Base-by-base conservation (phyloP, 2,888 invertebrate species). In the Apantesis nais region DNA sequence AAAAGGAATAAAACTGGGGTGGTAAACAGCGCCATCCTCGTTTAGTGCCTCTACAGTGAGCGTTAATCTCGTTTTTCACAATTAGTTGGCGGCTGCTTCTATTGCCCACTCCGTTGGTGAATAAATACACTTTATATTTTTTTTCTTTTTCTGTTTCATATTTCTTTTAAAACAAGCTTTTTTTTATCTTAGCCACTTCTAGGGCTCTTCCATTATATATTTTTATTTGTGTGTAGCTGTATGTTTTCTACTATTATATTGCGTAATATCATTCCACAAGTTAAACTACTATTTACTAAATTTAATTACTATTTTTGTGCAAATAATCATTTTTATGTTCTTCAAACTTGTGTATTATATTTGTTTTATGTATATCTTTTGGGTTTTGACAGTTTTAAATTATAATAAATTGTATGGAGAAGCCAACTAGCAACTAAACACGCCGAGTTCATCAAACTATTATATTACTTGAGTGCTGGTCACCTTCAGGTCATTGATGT, bases 51-150 rank as follows among this genome's bases (percentile, higher is more conserved):
- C 85, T 90, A 88, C 89, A 86, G 89, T 88, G 88, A 87, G 91
- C 90, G 92, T 92, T 93, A 93, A 93, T 93, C 93, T 92, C 87
- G 92, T 93, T 93, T 92, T 90, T 90, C 90, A 90, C 93, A 92
- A 93, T 94, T 93, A 93, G 92, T 91, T 87, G 88, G 87, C 89
- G 87, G 88, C 88, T 86, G 89, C 88, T 85, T 89, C 86, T 90
- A 89, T 90, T 89, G 87, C 89, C 87, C 86, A 85, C 87, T 88
- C 85, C 85, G 78, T 85, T 72, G 81, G 84, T 41, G 85, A 86
- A 89, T 89, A 86, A 91, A 90, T 88, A 88, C 88, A 83, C 83
- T 85, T 84, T 85, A 85, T 86, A 83, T 87, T 90, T 89, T 88
- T 85, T 80, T 52, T 48, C 8, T 9, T 44, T 67, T 83, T 86